Conservation (phyloP, 2,888 invertebrate genomes). For the Drosophila tripunctata region DNA sequence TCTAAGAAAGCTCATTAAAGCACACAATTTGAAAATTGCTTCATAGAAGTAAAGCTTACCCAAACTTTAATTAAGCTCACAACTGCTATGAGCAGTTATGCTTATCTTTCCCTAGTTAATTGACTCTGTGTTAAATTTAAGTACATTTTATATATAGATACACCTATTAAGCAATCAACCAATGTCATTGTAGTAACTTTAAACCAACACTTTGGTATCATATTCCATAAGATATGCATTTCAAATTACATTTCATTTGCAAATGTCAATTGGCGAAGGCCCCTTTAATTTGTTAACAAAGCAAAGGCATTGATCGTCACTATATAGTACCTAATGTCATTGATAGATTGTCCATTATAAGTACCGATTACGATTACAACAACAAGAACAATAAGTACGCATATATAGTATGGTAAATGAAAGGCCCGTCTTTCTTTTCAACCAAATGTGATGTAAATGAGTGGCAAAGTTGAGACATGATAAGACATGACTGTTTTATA, state of each 20-base stretch:
- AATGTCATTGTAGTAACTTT: conserved; percentile 34
- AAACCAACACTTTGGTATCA: conserved; percentile 6
- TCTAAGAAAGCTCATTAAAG: too few relatives aligned
- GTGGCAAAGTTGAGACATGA: conserved; percentile 67
- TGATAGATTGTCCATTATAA: conserved; percentile 53
- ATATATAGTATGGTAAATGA: conserved; percentile 47
- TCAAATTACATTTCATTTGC: conserved; percentile 57
- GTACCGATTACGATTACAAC: conserved; percentile 24
- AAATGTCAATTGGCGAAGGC: conserved; percentile 58
- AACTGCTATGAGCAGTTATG: not conserved
- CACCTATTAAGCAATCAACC: conserved; percentile 5
- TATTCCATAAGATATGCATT: conserved; percentile 37
- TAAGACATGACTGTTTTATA: conserved; percentile 47
- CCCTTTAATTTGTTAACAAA: conserved; percentile 51
- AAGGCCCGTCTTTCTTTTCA: conserved; percentile 63
- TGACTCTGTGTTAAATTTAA: not conserved
- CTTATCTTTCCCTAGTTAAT: not conserved
- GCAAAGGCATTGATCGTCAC: conserved; percentile 57
- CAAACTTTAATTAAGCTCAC: not conserved
- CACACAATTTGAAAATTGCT: too few relatives aligned
- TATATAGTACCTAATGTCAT: conserved; percentile 38
- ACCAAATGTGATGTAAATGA: conserved; percentile 55
- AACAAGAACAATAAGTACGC: conserved; percentile 11
- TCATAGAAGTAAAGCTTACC: too few relatives aligned
- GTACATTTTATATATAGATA: not conserved